Percentiles rank a stretch among this genome's conserved stretches.
These are phyloP conservation scores for Ceyx cyanopectus DNA, from an alignment of 2,113 vertebrate species.

Conservation along the genomic window DNA sequence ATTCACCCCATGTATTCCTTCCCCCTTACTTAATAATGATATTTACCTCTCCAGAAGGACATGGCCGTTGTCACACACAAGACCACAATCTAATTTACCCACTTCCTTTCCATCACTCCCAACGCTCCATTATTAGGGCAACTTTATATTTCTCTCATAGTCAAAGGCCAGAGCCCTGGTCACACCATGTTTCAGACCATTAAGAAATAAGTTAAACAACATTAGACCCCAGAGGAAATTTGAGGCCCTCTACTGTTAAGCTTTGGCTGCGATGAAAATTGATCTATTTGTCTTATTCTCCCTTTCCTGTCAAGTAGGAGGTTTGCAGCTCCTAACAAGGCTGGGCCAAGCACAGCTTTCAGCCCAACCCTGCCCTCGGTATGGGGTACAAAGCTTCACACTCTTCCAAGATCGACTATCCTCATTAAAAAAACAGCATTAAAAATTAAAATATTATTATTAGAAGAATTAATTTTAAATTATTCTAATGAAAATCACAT, in stretches of 20 bases:
- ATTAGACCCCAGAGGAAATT: slow-evolving; percentile 60
- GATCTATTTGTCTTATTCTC: slow-evolving; percentile 58
- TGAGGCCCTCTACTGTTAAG: slow-evolving; percentile 26
- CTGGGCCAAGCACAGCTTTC: neutral
- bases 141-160: slow-evolving; percentile 32
- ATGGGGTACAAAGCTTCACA: neutral
- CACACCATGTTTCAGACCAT: slow-evolving; percentile 28
- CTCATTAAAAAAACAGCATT: neutral
- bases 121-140: slow-evolving; percentile 4
- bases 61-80: neutral
- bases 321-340: slow-evolving; percentile 40
- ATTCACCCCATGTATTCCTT: neutral
- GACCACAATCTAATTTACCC: slow-evolving; percentile 10
- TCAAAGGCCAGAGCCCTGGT: neutral
- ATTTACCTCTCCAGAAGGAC: neutral
- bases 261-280: slow-evolving; percentile 55
- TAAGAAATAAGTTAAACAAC: slow-evolving; percentile 65
- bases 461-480: neutral
- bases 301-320: neutral
- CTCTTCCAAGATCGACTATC: neutral
- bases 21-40: neutral
- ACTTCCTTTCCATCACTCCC: slow-evolving; percentile 49
- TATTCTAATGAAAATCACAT: neutral
- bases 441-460: no score
- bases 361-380: neutral